Base-by-base conservation (phyloP, 2,888 invertebrate species). In the Blomia tropicalis region DNA sequence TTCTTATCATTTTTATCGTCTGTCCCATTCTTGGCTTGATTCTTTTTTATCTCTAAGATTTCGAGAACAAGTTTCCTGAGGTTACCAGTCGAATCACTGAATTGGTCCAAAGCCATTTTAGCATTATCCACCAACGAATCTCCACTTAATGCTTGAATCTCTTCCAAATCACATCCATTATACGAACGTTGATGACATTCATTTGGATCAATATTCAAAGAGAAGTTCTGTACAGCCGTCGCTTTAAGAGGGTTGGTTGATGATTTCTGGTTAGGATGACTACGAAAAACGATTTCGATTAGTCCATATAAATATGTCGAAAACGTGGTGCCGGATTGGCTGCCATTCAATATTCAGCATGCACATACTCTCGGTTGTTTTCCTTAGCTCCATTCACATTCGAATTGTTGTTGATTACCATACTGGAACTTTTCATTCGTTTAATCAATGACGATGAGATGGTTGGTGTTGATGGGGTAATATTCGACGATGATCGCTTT, bases 371-470 rank as follows among this genome's bases (percentile, higher is more conserved):
- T 56, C 56, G 56, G 29, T 11, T 56, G 27, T 47, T 47, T 47
- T 22, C 23, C 27, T 47, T 47, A n/a, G 51, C 22, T 7, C 22
- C n/a, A n/a, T 27, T 47, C 51, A 47, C 51, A 47, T n/a, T 47
- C 17, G 1, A 29, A 25, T 36, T 56, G 29, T 36, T 29, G 17
- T 32, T 58, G 44, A 41, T 51, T 23, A 23, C n/a, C 17, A 4
- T 17, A 2, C 14, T 25, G n/a, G 62, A 58, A 47, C 58, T 62
- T 58, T 62, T 62, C 41, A 62, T 23, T 1, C 62, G 43, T 32
- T 62, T 62, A n/a, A 62, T 62, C 25, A 58, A 30, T 5, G 25
- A 27, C 11, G 56, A 27, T 2, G 29, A 27, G 14, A 14, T 17
- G 22, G 51, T n/a, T 19, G 29, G 2, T 14, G 3, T 23, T 2